Conservation (phyloP, 2,113 vertebrate genomes). For the Lophius piscatorius region DNA sequence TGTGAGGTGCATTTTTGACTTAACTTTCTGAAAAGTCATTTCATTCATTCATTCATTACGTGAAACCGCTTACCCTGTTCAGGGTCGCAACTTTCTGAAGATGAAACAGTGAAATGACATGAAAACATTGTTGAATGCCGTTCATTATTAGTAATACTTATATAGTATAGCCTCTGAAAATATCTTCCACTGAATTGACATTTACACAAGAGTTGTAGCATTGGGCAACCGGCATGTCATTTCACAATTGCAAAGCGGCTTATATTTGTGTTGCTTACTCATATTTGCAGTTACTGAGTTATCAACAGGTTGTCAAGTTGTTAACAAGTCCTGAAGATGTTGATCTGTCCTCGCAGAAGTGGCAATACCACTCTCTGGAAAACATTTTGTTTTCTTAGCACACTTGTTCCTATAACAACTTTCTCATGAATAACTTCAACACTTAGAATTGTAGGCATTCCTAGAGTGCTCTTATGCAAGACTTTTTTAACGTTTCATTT, state of each 20-base stretch:
- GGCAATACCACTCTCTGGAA: not conserved
- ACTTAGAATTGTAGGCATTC: not conserved
- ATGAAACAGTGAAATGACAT: slow-evolving; percentile 33
- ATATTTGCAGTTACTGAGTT: slow-evolving; percentile 4
- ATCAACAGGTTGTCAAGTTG: slow-evolving; percentile 30
- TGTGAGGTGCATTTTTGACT: not conserved
- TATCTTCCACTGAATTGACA: slow-evolving; percentile 44
- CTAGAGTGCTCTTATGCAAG: not conserved
- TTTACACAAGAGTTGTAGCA: slow-evolving; percentile 56
- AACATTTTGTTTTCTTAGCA: slow-evolving; percentile 15
- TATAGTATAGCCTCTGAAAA: slow-evolving; percentile 38
- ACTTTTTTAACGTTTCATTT: not conserved
- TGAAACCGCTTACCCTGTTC: too few relatives aligned
- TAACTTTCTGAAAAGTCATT: too few relatives aligned
- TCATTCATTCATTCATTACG: too few relatives aligned
- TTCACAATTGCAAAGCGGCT: slow-evolving; percentile 38
- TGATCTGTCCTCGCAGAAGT: slow-evolving; percentile 3
- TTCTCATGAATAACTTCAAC: slow-evolving; percentile 23
- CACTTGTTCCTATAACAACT: not conserved
- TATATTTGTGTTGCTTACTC: not conserved
- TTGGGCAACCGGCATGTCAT: slow-evolving; percentile 52
- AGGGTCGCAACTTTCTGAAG: too few relatives aligned
- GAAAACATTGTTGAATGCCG: not conserved
- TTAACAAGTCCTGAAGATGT: not conserved
- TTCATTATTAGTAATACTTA: slow-evolving; percentile 56